Evolutionary conservation across 2,113 vertebrate genomes (phyloP), one percentile per base, ranked within the genome.

Genomic region (Spermophilus dauricus): DNA sequence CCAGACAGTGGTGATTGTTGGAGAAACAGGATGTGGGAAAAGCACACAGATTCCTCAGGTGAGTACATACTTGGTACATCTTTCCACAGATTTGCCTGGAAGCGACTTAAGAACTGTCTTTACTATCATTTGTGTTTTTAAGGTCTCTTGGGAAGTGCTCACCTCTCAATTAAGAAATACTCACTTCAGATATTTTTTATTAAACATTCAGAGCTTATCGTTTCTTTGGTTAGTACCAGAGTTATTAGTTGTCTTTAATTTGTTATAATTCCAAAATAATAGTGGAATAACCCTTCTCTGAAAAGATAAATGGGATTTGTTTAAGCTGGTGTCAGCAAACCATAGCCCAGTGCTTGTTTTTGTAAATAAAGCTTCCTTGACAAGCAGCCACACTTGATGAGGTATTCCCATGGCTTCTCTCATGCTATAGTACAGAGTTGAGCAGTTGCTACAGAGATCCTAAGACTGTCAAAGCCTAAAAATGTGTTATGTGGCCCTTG

Each of bases 21-120:
- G 99, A 93, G 99, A 99, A 99, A 99, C 99, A 0, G 99, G 99
- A 97, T 99, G 99, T 98, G 99, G 99, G 70, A 99, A 99, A 95
- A 99, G 99, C 92, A 99, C 99, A 0, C 99, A 99, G 98, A 99
- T 99, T 97, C 99, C 99, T 48, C 99, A 99, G 97, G 99, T 99
- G 95, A 97, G 98, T 98, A 37, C n/a, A 0, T 82, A 1, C 37
- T 97, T 95, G 18, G 67, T 26, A 24, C 48, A 61, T 92, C 45
- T 92, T 91, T 67, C 37, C 18, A 24, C 8, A 5, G 5, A 37
- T 51, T 45, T 45, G 65, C 1, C 39, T 86, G 45, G 84, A 53
- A 89, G 65, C 86, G 72, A 78, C 20, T 88, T 82, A 39, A 88
- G 48, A 91, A 61, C 32, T 56, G 11, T 63, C 24, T 67, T 87